These are phyloP conservation scores for Morone chrysops DNA, from an alignment of 2,113 vertebrate species.

Conservation along the genomic window DNA sequence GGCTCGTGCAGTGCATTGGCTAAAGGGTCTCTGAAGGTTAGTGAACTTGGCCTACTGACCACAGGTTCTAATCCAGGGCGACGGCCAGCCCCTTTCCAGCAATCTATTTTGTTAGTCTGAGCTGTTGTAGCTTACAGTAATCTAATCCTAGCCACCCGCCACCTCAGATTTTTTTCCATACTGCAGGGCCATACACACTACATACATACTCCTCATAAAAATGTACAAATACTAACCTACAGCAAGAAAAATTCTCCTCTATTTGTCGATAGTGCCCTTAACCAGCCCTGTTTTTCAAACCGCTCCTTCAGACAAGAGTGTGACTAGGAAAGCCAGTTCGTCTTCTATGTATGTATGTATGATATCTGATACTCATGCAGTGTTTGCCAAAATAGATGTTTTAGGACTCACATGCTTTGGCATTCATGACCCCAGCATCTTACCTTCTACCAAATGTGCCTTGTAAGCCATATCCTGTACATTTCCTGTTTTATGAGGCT, in stretches of 20 bases:
- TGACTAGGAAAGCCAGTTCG: slow-evolving; percentile 11
- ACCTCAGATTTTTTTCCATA: slow-evolving; percentile 57
- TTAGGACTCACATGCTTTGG: slow-evolving; percentile 46
- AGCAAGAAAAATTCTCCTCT: background rate
- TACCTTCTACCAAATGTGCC: slow-evolving; percentile 30
- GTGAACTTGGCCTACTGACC: slow-evolving; percentile 68
- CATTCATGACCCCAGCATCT: slow-evolving; percentile 43
- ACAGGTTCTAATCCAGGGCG: slow-evolving; percentile 66
- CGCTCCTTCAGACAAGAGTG: background rate
- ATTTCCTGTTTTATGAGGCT: slow-evolving; percentile 64
- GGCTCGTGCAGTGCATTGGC: background rate
- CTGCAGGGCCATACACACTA: slow-evolving; percentile 1
- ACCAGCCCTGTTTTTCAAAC: slow-evolving; percentile 2
- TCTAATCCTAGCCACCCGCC: slow-evolving; percentile 75
- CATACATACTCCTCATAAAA: slow-evolving; percentile 10
- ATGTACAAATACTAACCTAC: slow-evolving; percentile 21
- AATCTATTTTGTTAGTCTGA: slow-evolving; percentile 76
- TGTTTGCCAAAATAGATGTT: slow-evolving; percentile 62
- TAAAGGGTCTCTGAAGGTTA: slow-evolving; percentile 16
- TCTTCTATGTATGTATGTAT: slow-evolving; percentile 9
- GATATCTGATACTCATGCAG: slow-evolving; percentile 33
- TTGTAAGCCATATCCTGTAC: slow-evolving; percentile 43
- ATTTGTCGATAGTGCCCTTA: background rate
- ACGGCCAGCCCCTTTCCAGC: slow-evolving; percentile 59
- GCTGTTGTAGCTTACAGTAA: slow-evolving; percentile 79